A percentile compares a stretch with the other conserved stretches of the same genome.
These are phyloP conservation scores for Scrobipalpa costella DNA, from an alignment of 2,888 invertebrate genomes.

Conservation along the genomic window DNA sequence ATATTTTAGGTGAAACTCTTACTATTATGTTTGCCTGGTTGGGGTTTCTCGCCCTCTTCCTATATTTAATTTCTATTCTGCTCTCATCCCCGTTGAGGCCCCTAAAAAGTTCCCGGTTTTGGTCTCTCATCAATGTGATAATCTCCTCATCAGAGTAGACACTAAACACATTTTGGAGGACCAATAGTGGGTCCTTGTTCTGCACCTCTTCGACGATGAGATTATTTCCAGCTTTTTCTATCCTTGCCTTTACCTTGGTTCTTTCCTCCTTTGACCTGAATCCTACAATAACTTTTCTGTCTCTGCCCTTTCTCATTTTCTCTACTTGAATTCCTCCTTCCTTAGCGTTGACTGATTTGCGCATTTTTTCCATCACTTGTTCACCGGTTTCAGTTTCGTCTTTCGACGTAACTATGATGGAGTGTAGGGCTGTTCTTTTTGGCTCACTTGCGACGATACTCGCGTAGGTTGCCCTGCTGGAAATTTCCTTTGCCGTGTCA, in stretches of 20 bases:
- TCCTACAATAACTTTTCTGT: constrained; percentile 30
- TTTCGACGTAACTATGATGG: too few relatives aligned
- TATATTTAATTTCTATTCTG: background rate
- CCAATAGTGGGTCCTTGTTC: constrained; percentile 29
- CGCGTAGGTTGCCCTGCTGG: too few relatives aligned
- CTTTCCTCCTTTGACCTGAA: constrained; percentile 25
- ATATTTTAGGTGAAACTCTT: too few relatives aligned
- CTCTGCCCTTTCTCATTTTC: constrained; percentile 28
- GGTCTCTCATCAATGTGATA: background rate
- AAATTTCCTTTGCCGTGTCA: too few relatives aligned
- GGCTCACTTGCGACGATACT: too few relatives aligned
- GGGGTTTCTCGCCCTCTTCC: too few relatives aligned
- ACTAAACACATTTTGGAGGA: constrained; percentile 20
- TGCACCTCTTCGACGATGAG: constrained; percentile 25
- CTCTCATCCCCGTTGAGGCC: constrained; percentile 8
- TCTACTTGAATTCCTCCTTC: too few relatives aligned
- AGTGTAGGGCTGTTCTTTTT: too few relatives aligned
- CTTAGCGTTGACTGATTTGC: too few relatives aligned
- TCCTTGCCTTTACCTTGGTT: background rate
- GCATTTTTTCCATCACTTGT: too few relatives aligned
- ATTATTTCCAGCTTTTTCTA: background rate
- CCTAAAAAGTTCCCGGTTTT: background rate
- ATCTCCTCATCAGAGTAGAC: background rate
- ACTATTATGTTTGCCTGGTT: too few relatives aligned
- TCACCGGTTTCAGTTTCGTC: too few relatives aligned